These are phyloP conservation scores for Gnatocerus cornutus DNA, from an alignment of 2,888 invertebrate species.

Conservation along the genomic window DNA sequence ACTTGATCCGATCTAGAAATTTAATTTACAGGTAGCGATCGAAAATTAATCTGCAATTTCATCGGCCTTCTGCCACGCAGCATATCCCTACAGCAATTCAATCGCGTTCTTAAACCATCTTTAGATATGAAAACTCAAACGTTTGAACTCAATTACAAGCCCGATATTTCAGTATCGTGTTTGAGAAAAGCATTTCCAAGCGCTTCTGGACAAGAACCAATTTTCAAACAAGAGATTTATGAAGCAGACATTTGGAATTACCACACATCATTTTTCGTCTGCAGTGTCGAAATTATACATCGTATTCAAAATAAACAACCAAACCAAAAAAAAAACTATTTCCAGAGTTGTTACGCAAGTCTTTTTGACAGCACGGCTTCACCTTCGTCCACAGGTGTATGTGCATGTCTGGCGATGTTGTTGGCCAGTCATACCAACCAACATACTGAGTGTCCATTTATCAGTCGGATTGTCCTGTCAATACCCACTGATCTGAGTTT, in stretches of 20 bases:
- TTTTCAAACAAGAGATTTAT: constrained; percentile 32
- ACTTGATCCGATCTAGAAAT: constrained; percentile 44
- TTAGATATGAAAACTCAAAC: neutral
- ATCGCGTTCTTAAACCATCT: constrained; percentile 10
- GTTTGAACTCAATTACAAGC: constrained; percentile 13
- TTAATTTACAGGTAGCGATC: constrained; percentile 45
- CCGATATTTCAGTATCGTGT: constrained; percentile 11
- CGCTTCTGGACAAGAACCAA: constrained; percentile 15
- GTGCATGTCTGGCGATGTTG: constrained; percentile 55
- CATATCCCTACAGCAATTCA: constrained; percentile 24
- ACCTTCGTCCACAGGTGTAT: constrained; percentile 50
- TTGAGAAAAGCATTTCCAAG: constrained; percentile 17
- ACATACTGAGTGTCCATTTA: constrained; percentile 62
- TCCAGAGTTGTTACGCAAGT: constrained; percentile 25
- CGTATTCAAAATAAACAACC: constrained; percentile 3
- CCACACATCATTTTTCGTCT: constrained; percentile 8
- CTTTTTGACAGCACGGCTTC: constrained; percentile 28
- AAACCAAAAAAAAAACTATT: neutral
- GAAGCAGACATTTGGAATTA: constrained; percentile 18
- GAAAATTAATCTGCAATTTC: constrained; percentile 42
- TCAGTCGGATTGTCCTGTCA: constrained; percentile 66
- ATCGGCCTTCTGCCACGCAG: constrained; percentile 28
- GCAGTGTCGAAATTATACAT: neutral
- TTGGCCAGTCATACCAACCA: constrained; percentile 63
- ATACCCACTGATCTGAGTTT: constrained; percentile 58